Base-by-base conservation (phyloP, 2,888 invertebrate species). In the Sphaeridia pumilis region DNA sequence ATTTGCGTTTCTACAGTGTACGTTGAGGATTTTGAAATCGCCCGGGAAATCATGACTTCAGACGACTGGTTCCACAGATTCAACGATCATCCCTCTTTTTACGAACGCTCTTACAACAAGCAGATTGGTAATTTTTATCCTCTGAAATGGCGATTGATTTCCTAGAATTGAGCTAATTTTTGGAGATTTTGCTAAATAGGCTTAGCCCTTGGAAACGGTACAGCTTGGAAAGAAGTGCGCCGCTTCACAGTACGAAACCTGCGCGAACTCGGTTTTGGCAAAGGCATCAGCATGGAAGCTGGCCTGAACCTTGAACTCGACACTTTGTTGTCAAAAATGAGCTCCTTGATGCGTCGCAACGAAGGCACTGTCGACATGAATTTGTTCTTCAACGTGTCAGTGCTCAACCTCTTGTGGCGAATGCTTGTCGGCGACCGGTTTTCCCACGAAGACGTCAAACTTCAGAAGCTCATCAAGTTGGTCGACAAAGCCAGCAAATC, bases 261-360 rank as follows among this genome's bases (percentile, higher is more conserved):
- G 17, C 28, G 56, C 20, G 45, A 52, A 41, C 54, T 52, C 43
- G 58, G 58, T 3, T 59, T 59, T 35, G 59, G 59, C 1, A 57
- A 57, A 49, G 51, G 46, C 21, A 49, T 42, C 20, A 46, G 47
- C 4, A 51, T 56, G 44, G 57, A 59, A 25, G 34, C 47, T 26
- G 49, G 49, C n/a, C 34, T 59, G 20, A 38, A 43, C 12, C 48
- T 46, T 34, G 59, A 59, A 25, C 46, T 57, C 3, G 36, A 43
- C 1, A 50, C 52, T 14, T 43, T 59, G 21, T 21, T 59, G n/a
- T 24, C 14, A 12, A 44, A 34, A n/a, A 43, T 59, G 20, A 36
- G 25, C 22, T 20, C 41, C 2, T n/a, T 22, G 21, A 27, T 54
- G 4, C 34, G 31, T 21, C 20, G 24, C 12, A 44, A 45, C 3